Percentiles rank a stretch among this genome's conserved stretches.
Conservation (phyloP, 2,113 vertebrate genomes). For the Crotalus helleri region DNA sequence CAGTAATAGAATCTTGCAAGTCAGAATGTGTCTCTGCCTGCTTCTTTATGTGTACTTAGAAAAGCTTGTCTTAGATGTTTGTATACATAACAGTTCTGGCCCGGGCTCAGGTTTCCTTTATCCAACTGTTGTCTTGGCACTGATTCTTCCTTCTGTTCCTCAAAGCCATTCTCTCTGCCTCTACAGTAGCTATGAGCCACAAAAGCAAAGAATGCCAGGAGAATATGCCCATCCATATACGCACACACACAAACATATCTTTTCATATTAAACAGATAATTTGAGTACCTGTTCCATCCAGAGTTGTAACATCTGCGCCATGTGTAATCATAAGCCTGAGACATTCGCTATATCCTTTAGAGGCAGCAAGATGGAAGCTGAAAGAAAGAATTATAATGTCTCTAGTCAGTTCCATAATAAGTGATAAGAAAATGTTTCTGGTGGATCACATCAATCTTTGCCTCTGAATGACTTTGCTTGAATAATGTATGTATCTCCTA, state of each 20-base stretch:
- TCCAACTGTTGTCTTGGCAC: not conserved
- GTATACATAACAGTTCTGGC: not conserved
- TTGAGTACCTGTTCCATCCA: slow-evolving; percentile 84
- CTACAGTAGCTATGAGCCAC: no score
- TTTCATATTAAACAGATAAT: not conserved
- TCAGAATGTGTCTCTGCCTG: not conserved
- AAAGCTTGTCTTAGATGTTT: not conserved
- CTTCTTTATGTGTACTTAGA: not conserved
- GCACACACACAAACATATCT: not conserved
- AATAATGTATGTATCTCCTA: not conserved
- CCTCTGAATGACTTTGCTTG: not conserved
- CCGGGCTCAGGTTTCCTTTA: not conserved
- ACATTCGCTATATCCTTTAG: slow-evolving; percentile 85
- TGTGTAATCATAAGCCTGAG: slow-evolving; percentile 86
- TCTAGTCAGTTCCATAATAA: not conserved
- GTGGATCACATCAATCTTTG: not conserved
- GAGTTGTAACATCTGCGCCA: slow-evolving; percentile 82
- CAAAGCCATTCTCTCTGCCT: not conserved
- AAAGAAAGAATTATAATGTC: slow-evolving; percentile 32
- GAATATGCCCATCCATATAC: not conserved
- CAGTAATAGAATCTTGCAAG: not conserved
- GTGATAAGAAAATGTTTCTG: not conserved
- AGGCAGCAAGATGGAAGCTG: slow-evolving; percentile 90
- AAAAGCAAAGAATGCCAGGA: not conserved
- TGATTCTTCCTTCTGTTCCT: not conserved